Evolutionary conservation across 2,888 invertebrate species (phyloP), one percentile per base, ranked within the genome.

Genomic region (Drosophila picticornis): DNA sequence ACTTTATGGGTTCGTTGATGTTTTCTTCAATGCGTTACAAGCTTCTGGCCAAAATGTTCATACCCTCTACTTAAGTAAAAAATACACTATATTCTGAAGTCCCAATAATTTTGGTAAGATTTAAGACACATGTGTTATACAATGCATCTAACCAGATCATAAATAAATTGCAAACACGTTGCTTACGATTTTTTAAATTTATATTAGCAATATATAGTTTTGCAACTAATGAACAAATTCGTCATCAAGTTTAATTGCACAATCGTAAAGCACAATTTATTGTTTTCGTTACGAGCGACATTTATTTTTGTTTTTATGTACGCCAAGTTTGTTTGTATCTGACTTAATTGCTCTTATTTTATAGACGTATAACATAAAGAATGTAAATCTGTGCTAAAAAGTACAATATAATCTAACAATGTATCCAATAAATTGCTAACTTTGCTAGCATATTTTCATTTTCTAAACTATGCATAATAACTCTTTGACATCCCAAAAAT

Each of bases 231-330:
- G 58, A 34, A 48, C 13, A 46, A 60, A 77, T 60, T 43, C 51
- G 67, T 62, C 77, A 81, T 62, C 29, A 46, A 32, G 34, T 63
- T 53, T 50, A 71, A 66, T 62, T 60, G 60, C 31, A 36, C 48
- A 70, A 57, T 50, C 52, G 46, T 50, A 31, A 34, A 13, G 22
- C 38, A 31, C 51, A 46, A 75, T 59, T 75, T 75, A 75, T 65
- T 25, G 48, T 38, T 34, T 48, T 59, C 59, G 31, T 57, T 56
- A 67, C 40, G 36, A 43, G 27, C 36, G n/a, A 36, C 34, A 46
- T 46, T 25, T 52, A 34, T 51, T 43, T 50, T 38, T 4, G 16
- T 9, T 27, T 36, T 48, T 11, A 55, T 32, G 29, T n/a, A 19
- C 19, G 25, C 10, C 38, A 50, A 50, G 36, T 55, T 38, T 25